Percentiles rank a stretch among this genome's conserved stretches.
Evolutionary conservation across 92 coral and sea anemone species (phyloP).

Genomic region (Heliopora coerulea): DNA sequence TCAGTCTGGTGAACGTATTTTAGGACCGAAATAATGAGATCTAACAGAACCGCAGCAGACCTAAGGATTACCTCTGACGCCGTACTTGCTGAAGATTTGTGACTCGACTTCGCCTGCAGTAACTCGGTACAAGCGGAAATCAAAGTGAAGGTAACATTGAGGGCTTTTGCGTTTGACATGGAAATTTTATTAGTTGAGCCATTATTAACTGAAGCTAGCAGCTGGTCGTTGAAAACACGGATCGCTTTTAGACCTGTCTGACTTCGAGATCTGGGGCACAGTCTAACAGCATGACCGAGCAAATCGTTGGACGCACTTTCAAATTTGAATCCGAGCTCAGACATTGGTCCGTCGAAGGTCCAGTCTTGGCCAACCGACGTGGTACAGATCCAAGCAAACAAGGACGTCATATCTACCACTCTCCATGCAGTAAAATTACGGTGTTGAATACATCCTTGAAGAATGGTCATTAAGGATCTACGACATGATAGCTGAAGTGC

Average conservation of each 20-base stretch:
- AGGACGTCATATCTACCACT: constrained; percentile 30
- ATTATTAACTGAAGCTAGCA: neutral
- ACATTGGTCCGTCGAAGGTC: neutral
- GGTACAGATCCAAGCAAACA: constrained; percentile 10
- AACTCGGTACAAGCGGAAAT: constrained; percentile 13
- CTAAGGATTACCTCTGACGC: neutral
- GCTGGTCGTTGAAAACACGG: constrained; percentile 14
- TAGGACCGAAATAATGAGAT: neutral
- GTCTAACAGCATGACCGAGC: neutral
- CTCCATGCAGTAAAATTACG: constrained; percentile 26
- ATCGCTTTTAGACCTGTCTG: neutral
- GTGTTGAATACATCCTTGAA: constrained; percentile 15
- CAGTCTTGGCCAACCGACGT: neutral
- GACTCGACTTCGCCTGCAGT: constrained; percentile 3
- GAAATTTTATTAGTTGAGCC: neutral
- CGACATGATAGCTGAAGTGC: constrained; percentile 25
- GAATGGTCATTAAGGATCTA: neutral
- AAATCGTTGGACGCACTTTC: constrained; percentile 4
- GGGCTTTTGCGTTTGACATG: neutral
- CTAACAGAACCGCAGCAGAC: neutral
- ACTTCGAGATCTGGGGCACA: neutral
- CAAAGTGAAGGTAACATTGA: neutral
- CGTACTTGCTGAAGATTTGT: neutral
- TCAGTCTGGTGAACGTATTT: neutral
- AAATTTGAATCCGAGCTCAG: neutral